Evolutionary conservation across 1,140 invertebrate genomes (phyloP).

Genomic region (Acromyrmex charruanus): DNA sequence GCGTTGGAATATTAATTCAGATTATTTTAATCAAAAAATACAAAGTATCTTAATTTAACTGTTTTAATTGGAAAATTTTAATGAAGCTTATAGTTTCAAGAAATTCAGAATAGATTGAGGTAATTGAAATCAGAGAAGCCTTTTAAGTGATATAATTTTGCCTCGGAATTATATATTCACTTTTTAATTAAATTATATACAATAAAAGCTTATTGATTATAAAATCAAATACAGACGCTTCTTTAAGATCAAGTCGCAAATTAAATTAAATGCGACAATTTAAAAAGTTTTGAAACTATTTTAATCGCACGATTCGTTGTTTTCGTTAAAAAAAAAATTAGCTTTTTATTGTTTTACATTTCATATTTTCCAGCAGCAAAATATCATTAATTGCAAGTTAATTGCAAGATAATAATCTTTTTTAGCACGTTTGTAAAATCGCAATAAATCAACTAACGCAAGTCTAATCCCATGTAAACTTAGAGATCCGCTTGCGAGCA

Average conservation of each 20-base stretch:
- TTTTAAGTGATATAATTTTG: slow-evolving; percentile 49
- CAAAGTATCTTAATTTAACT: slow-evolving; percentile 28
- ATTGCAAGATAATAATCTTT: too few species aligned
- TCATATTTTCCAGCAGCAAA: slow-evolving; percentile 8
- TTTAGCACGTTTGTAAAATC: slow-evolving; percentile 14
- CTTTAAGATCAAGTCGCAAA: not conserved
- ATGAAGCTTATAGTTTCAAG: slow-evolving; percentile 42
- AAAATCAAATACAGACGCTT: slow-evolving; percentile 1
- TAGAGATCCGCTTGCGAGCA: not conserved
- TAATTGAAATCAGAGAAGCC: slow-evolving; percentile 31
- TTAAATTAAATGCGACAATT: slow-evolving; percentile 17
- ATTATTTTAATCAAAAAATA: slow-evolving; percentile 48
- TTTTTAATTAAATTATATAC: slow-evolving; percentile 63
- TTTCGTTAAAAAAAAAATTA: not conserved
- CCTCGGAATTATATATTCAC: slow-evolving; percentile 41
- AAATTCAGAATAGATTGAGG: slow-evolving; percentile 24
- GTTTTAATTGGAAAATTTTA: slow-evolving; percentile 49
- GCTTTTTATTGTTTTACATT: not conserved
- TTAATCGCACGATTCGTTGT: not conserved
- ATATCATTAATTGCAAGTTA: not conserved
- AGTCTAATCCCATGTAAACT: not conserved
- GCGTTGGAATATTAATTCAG: slow-evolving; percentile 15
- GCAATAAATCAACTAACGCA: not conserved
- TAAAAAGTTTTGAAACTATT: not conserved
- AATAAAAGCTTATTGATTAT: slow-evolving; percentile 13